phyloP scores from a whole-genome alignment of 2,888 invertebrate species.

The Periphyllus acericola region DNA sequence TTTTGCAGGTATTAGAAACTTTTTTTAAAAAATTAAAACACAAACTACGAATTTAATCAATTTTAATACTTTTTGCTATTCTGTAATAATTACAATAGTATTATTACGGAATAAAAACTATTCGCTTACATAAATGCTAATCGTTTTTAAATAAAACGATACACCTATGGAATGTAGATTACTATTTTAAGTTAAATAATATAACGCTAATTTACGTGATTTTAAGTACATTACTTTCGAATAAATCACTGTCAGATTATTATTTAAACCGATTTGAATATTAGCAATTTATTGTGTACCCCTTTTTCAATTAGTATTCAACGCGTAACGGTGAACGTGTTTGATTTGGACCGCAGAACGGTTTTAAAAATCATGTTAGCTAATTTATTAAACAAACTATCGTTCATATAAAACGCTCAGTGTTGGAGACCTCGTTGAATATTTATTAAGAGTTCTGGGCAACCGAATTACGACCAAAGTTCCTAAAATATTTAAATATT shows the following conservation, averaged over 20 bases:
- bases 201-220: background rate
- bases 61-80: background rate
- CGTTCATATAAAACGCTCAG: background rate
- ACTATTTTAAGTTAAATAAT: background rate
- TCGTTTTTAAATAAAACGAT: background rate
- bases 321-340: background rate
- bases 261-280: conserved; percentile 9
- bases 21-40: no score
- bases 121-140: background rate
- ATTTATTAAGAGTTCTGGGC: background rate
- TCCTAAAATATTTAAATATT: background rate
- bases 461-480: background rate
- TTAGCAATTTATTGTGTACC: background rate
- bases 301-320: conserved; percentile 18
- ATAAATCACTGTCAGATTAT: background rate
- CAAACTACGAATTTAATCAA: no score
- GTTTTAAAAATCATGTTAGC: conserved; percentile 11
- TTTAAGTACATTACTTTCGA: conserved; percentile 15
- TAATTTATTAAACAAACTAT: conserved; percentile 14
- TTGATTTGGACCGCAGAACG: background rate
- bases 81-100: background rate
- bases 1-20: no score
- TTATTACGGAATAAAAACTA: background rate
- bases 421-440: background rate
- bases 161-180: no score